Evolutionary conservation across 2,113 vertebrate species (phyloP).

Genomic region (Trachemys scripta): DNA sequence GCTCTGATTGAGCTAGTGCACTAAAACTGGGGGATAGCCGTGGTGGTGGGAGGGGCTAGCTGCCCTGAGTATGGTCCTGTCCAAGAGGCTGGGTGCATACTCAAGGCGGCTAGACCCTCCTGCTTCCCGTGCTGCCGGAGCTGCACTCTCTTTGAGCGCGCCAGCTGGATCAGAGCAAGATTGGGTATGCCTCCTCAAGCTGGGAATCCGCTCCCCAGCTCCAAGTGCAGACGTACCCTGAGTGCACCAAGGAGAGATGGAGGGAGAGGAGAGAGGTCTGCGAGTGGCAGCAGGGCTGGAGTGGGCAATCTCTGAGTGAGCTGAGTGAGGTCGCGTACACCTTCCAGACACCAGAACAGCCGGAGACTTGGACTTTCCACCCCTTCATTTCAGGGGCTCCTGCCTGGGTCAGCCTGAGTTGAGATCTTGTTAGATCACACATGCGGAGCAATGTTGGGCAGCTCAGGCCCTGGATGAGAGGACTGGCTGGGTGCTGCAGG

Average conservation of each 20-base stretch:
- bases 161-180: background rate
- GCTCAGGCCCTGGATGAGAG: background rate
- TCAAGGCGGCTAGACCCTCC: background rate
- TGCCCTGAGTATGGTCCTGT: background rate
- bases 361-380: background rate
- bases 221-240: background rate
- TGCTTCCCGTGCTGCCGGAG: rapidly evolving
- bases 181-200: background rate
- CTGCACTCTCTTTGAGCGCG: background rate
- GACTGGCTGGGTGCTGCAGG: background rate
- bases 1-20: background rate
- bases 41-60: background rate
- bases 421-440: background rate
- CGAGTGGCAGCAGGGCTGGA: background rate
- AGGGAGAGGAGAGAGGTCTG: background rate
- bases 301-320: background rate
- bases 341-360: background rate
- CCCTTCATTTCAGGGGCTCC: background rate
- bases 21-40: background rate
- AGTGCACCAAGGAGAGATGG: background rate
- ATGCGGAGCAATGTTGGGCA: background rate
- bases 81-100: background rate
- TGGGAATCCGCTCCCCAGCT: background rate
- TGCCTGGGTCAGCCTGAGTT: background rate
- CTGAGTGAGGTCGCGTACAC: background rate